These are phyloP conservation scores for Ploceus nigricollis DNA, from an alignment of 2,113 vertebrate species.

Conservation along the genomic window DNA sequence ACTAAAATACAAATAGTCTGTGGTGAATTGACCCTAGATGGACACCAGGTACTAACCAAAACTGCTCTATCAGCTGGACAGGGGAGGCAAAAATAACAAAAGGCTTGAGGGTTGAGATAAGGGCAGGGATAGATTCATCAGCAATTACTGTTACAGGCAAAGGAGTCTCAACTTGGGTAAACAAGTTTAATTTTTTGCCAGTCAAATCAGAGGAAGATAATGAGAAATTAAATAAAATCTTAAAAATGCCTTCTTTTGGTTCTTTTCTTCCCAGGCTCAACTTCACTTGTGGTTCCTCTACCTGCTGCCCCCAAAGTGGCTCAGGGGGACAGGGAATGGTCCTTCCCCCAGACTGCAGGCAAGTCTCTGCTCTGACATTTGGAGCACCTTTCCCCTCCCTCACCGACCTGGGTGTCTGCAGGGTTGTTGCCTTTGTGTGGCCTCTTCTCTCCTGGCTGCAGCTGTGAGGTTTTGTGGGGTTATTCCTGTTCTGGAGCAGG, in stretches of 20 bases:
- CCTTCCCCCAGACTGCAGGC: not conserved
- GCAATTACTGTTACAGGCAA: not conserved
- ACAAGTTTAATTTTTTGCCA: not conserved
- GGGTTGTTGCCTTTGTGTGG: not conserved
- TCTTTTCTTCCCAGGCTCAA: not conserved
- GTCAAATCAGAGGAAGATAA: not conserved
- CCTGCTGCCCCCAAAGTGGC: not conserved
- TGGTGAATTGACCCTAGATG: not conserved
- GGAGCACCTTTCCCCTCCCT: not conserved
- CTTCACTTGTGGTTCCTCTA: not conserved
- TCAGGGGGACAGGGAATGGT: not conserved
- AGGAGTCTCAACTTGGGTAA: not conserved
- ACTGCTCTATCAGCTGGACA: not conserved
- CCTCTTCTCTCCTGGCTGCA: not conserved
- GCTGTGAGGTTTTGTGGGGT: not conserved
- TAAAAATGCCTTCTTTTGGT: not conserved
- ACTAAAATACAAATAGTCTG: not conserved
- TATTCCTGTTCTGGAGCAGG: fast-evolving
- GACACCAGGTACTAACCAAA: not conserved
- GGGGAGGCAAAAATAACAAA: not conserved
- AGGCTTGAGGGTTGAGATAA: not conserved
- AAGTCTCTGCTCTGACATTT: not conserved
- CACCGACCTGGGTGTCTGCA: not conserved
- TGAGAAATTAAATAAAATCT: not conserved
- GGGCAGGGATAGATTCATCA: not conserved